Percentiles rank a stretch among this genome's conserved stretches.
phyloP scores from a whole-genome alignment of 2,888 invertebrate genomes.

The Synergus japonicus region DNA sequence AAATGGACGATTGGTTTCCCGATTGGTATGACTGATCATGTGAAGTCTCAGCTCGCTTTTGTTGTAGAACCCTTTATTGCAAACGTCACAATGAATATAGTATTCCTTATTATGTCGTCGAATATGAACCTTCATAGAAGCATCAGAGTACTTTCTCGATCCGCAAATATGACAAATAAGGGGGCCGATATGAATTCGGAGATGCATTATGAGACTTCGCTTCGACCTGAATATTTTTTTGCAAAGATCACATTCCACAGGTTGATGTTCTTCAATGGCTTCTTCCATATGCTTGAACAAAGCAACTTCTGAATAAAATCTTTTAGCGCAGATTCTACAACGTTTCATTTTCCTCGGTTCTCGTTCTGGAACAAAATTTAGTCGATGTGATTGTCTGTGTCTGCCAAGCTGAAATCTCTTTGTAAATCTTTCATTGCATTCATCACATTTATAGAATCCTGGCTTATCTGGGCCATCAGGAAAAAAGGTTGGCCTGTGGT shows the following conservation, averaged over 20 bases:
- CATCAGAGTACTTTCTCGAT: conserved; percentile 81
- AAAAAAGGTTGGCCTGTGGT: conserved; percentile 46
- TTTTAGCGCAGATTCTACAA: conserved; percentile 76
- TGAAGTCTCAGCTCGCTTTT: conserved; percentile 75
- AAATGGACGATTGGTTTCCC: conserved; percentile 67
- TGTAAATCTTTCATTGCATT: conserved; percentile 53
- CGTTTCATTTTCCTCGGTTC: background rate
- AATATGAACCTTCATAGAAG: conserved; percentile 81
- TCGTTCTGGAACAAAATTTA: background rate
- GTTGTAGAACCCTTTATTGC: conserved; percentile 77
- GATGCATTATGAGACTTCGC: conserved; percentile 75
- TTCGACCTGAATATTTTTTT: conserved; percentile 79
- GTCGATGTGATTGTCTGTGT: conserved; percentile 47
- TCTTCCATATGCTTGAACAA: conserved; percentile 77
- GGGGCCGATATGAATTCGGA: conserved; percentile 46
- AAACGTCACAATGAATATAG: conserved; percentile 75
- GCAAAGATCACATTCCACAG: conserved; percentile 80
- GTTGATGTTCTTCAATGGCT: conserved; percentile 60
- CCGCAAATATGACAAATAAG: conserved; percentile 76
- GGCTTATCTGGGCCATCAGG: conserved; percentile 57
- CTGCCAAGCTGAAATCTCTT: conserved; percentile 43
- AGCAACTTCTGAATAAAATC: conserved; percentile 77
- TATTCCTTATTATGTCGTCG: conserved; percentile 78
- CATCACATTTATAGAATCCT: conserved; percentile 51
- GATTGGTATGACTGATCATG: conserved; percentile 64